phyloP scores from a whole-genome alignment of 2,797 vertebrate genomes.

The Pangasius macronema region DNA sequence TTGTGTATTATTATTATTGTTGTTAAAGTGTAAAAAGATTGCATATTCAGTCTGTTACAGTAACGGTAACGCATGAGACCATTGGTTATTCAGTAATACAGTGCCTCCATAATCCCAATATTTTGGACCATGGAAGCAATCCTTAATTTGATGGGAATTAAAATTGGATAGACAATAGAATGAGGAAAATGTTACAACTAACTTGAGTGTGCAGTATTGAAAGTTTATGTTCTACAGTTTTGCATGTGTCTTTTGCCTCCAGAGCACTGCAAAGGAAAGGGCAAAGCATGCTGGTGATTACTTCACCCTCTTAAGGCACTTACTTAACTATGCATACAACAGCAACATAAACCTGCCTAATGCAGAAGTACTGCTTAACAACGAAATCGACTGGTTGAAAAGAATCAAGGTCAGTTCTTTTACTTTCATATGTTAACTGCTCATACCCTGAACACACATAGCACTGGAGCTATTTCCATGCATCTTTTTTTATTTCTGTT shows the following conservation, averaged over 20 bases:
- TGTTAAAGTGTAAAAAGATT: background rate
- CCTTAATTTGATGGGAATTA: background rate
- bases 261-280: constrained; percentile 96
- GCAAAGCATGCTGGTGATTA: constrained; percentile 97
- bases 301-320: constrained; percentile 92
- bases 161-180: background rate
- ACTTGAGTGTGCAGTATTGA: background rate
- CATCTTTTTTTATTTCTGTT: background rate
- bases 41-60: background rate
- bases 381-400: constrained; percentile 98
- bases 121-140: background rate
- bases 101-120: background rate
- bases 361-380: constrained; percentile 97
- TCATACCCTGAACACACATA: background rate
- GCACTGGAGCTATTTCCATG: background rate
- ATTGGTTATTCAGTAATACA: background rate
- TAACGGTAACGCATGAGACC: no score
- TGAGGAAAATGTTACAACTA: background rate
- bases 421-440: background rate
- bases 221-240: background rate
- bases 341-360: constrained; percentile 98
- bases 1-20: background rate
- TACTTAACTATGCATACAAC: constrained; percentile 97
- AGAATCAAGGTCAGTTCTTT: constrained; percentile 80
- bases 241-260: constrained; percentile 41